phyloP scores from a whole-genome alignment of 2,797 vertebrate genomes.

The Clarias platycephalus region DNA sequence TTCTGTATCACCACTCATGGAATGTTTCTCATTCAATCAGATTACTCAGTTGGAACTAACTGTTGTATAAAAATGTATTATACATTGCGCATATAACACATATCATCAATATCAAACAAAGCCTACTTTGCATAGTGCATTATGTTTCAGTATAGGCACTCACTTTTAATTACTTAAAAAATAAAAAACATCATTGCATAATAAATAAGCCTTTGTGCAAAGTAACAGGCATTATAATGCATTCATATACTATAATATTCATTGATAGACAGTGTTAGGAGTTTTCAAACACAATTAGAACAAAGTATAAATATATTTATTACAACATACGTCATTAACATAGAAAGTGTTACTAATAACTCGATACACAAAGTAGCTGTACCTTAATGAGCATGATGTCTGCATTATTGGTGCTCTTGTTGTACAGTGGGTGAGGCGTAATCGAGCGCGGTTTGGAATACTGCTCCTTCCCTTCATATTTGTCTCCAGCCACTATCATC shows the following conservation, averaged over 20 bases:
- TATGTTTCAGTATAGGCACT: not conserved
- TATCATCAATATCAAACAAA: not conserved
- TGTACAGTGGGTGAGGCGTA: conserved; percentile 74
- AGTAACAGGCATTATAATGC: not conserved
- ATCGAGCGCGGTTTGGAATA: conserved; percentile 70
- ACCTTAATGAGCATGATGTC: conserved; percentile 85
- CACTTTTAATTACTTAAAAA: not conserved
- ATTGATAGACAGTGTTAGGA: not conserved
- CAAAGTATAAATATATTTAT: not conserved
- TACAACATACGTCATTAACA: not conserved
- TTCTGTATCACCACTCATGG: too few relatives aligned
- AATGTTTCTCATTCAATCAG: too few relatives aligned
- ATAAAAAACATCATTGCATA: not conserved
- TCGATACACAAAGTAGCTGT: not conserved
- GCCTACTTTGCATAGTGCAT: not conserved
- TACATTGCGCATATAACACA: not conserved
- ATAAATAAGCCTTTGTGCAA: not conserved
- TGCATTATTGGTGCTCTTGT: conserved; percentile 73
- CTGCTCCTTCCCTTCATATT: conserved; percentile 77
- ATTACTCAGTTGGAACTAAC: too few relatives aligned
- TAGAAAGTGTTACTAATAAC: not conserved
- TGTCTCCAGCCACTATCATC: conserved; percentile 76
- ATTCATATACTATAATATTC: not conserved
- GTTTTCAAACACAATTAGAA: not conserved
- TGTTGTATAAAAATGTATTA: not conserved